phyloP scores from a whole-genome alignment of 2,113 vertebrate species.

The Cebus imitator region DNA sequence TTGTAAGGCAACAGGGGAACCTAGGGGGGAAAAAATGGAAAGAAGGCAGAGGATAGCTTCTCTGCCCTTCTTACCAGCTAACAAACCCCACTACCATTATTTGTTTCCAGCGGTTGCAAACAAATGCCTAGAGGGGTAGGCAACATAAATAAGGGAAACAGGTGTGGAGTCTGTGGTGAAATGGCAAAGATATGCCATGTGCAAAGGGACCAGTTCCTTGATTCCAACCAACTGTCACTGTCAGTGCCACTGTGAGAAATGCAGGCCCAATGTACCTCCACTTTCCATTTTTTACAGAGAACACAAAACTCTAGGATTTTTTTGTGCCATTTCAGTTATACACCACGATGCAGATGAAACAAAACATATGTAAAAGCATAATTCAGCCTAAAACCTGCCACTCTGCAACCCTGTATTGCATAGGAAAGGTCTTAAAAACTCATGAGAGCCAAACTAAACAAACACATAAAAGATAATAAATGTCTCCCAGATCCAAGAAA shows the following conservation, averaged over 20 bases:
- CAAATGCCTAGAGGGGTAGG: background rate
- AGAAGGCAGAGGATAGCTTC: background rate
- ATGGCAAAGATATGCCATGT: background rate
- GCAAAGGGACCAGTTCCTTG: background rate
- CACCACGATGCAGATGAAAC: background rate
- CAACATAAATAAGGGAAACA: background rate
- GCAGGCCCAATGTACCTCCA: background rate
- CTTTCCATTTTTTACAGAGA: background rate
- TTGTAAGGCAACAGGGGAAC: background rate
- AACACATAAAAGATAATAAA: background rate
- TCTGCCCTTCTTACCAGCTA: background rate
- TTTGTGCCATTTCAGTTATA: background rate
- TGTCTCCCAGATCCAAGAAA: background rate
- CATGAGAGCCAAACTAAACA: background rate
- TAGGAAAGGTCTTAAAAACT: constrained; percentile 13
- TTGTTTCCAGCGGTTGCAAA: background rate
- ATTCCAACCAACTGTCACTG: background rate
- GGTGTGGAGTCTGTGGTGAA: background rate
- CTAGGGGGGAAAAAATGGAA: background rate
- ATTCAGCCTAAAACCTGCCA: background rate
- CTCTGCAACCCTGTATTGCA: background rate
- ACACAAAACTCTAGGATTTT: background rate
- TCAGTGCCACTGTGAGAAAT: background rate
- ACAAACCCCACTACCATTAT: background rate
- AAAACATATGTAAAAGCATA: background rate